These are phyloP conservation scores for Graptemys geographica DNA, from an alignment of 2,797 vertebrate species.

Conservation along the genomic window DNA sequence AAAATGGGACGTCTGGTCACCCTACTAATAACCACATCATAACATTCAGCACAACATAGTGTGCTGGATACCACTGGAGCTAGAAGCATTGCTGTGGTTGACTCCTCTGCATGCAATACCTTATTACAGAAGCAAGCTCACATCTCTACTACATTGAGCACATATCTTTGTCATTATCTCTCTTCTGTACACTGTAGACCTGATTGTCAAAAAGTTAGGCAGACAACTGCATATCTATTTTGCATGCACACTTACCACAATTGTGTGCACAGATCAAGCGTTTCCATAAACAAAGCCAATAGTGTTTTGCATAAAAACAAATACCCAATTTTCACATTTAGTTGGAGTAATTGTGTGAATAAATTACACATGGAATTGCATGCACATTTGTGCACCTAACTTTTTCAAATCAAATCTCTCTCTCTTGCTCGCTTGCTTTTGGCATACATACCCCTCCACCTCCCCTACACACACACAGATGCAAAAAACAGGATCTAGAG, in stretches of 20 bases:
- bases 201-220: constrained; percentile 51
- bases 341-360: neutral
- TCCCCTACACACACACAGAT: rapidly evolving
- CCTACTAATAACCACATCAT: neutral
- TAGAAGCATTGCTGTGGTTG: constrained; percentile 56
- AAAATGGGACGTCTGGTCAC: no score
- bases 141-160: constrained; percentile 69
- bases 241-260: constrained; percentile 21
- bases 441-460: rapidly evolving
- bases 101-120: constrained; percentile 70
- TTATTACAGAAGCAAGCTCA: constrained; percentile 62
- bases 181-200: constrained; percentile 5
- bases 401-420: neutral
- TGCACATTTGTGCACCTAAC: neutral
- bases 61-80: constrained; percentile 48
- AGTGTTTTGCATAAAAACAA: neutral
- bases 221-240: constrained; percentile 1
- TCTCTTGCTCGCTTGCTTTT: neutral
- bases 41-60: constrained; percentile 40
- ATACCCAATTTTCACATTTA: neutral
- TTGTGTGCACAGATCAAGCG: neutral
- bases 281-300: neutral
- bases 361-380: neutral
- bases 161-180: constrained; percentile 71
- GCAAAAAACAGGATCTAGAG: neutral